These are phyloP conservation scores for Periophthalmodon schlosseri DNA, from an alignment of 2,113 vertebrate species.

Conservation along the genomic window DNA sequence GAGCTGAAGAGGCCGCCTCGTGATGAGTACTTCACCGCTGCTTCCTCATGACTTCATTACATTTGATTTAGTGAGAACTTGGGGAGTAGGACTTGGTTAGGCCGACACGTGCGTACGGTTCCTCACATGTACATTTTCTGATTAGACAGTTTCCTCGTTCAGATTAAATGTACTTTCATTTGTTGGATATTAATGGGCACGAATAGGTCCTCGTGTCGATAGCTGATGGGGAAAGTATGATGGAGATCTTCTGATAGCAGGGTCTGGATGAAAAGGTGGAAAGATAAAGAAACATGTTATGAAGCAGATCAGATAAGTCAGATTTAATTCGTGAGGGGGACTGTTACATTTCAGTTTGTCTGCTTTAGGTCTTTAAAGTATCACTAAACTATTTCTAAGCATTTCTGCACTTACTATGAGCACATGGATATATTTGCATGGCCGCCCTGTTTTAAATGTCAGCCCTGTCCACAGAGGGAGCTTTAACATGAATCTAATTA, in stretches of 20 bases:
- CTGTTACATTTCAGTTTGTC: no score
- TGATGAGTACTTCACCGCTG: constrained; percentile 26
- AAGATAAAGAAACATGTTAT: neutral
- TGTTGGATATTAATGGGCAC: neutral
- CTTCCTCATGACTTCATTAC: constrained; percentile 36
- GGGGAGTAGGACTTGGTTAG: neutral
- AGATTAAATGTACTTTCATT: constrained; percentile 4
- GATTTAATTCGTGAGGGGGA: no score
- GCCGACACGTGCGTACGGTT: neutral
- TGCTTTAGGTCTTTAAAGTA: no score
- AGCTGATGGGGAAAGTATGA: neutral
- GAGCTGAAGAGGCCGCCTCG: constrained; percentile 19
- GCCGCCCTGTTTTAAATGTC: no score
- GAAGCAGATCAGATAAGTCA: neutral
- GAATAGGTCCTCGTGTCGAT: neutral
- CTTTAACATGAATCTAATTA: no score
- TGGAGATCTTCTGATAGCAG: neutral
- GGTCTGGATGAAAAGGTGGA: neutral
- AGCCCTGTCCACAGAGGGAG: no score
- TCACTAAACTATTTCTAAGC: no score
- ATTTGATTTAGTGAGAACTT: neutral
- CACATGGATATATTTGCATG: no score
- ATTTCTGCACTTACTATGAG: no score
- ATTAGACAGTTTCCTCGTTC: neutral
- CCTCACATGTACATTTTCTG: neutral